Base-by-base conservation (phyloP, 2,888 invertebrate species). In the Flexamia atlantica region DNA sequence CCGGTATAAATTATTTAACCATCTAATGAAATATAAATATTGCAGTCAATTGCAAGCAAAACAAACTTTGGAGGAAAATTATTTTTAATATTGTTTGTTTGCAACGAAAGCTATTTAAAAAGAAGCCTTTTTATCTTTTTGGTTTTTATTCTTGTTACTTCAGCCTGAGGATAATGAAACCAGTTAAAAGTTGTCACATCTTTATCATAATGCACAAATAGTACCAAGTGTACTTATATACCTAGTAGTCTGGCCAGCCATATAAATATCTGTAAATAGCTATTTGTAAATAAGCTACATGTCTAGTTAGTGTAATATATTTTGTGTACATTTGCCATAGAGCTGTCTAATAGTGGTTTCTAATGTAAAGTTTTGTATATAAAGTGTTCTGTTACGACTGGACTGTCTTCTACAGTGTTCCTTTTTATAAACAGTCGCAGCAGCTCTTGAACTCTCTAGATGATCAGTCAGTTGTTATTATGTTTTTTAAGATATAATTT, bases 321-420 rank as follows among this genome's bases (percentile, higher is more conserved):
- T 46, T 76, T 46, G 74, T 76, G 46, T 46, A 76, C 46, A 76
- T 46, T 46, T 9, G 46, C 42, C 28, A 28, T 76, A 64, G 64
- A 0, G 46, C 42, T 42, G 42, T 40, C 42, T 46, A 25, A 76
- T 25, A 76, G 74, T 46, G 74, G 40, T 76, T 76, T 76, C 46
- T 76, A 76, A 50, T 76, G 74, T 76, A 76, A 76, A 76, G 74
- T 76, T 76, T 76, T 76, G 74, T 76, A 76, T 46, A 76, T 76
- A 76, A 76, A 14, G 32, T 76, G 17, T 76, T 76, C 23, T 76
- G 46, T 76, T 46, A 28, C 40, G 36, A 40, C 32, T 70, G 40
- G 70, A 36, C 40, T 46, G 46, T 36, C 40, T 20, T 76, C 46
- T 76, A 30, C 70, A 46, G 40, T 28, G 74, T 76, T 76, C 74